Percentiles rank a stretch among this genome's conserved stretches.
Conservation (phyloP, 2,797 vertebrate genomes). For the Sorex maritimensis region DNA sequence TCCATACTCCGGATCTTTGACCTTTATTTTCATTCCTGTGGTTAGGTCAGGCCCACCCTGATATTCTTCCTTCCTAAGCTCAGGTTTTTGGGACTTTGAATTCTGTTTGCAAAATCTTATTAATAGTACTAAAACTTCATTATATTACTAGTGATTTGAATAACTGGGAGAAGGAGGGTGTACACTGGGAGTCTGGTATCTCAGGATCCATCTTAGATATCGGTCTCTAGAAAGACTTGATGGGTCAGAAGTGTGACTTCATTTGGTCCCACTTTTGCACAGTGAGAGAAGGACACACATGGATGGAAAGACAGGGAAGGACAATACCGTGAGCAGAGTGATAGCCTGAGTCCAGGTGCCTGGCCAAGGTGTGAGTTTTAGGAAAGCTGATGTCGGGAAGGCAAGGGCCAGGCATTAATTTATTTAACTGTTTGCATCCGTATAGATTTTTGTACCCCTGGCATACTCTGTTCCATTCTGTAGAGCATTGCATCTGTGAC, state of each 20-base stretch:
- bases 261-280: slow-evolving; percentile 18
- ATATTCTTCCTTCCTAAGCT: background rate
- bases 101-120: slow-evolving; percentile 42
- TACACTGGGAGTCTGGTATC: background rate
- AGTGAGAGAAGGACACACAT: background rate
- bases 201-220: slow-evolving; percentile 25
- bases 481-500: slow-evolving; percentile 44
- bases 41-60: background rate
- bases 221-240: background rate
- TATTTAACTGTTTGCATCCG: background rate
- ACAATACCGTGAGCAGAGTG: background rate
- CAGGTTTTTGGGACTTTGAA: slow-evolving; percentile 7
- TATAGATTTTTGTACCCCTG: background rate
- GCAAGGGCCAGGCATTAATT: background rate
- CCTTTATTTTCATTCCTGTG: background rate
- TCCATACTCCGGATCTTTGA: slow-evolving; percentile 23
- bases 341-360: background rate
- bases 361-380: background rate
- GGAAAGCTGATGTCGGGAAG: background rate
- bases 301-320: background rate
- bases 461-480: slow-evolving; percentile 37
- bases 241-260: slow-evolving; percentile 11
- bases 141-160: slow-evolving; percentile 51
- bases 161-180: background rate
- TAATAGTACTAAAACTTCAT: background rate